Percentiles rank a stretch among this genome's conserved stretches.
Evolutionary conservation across 2,888 invertebrate species (phyloP).

Genomic region (Noctua janthe): DNA sequence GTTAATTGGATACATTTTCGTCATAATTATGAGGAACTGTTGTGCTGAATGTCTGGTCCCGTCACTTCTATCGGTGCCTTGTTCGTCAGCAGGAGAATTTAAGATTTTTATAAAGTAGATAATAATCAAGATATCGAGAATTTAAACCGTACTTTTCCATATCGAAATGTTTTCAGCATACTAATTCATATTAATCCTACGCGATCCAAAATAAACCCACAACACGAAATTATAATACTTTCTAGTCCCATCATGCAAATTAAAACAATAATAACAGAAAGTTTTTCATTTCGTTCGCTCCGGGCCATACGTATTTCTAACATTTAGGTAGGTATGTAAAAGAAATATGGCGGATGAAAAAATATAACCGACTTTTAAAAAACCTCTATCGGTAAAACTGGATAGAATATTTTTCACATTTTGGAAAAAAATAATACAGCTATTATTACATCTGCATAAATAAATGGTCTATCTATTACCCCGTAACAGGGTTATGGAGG

Average conservation of each 20-base stretch:
- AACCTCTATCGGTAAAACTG: not conserved
- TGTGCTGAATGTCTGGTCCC: no score
- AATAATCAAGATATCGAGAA: not conserved
- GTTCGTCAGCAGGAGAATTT: not conserved
- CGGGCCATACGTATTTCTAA: not conserved
- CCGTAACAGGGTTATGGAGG: no score
- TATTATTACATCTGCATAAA: not conserved
- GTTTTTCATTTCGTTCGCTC: conserved; percentile 11
- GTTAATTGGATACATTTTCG: no score
- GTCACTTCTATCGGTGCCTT: not conserved
- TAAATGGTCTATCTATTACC: not conserved
- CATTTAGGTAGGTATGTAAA: not conserved
- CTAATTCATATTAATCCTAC: not conserved
- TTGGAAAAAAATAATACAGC: not conserved
- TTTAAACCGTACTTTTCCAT: not conserved
- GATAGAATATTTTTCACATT: not conserved
- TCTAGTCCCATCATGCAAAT: conserved; percentile 18
- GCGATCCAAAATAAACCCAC: conserved; percentile 6
- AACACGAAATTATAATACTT: conserved; percentile 13
- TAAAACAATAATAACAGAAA: conserved; percentile 32
- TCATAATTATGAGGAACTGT: no score
- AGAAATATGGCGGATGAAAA: not conserved
- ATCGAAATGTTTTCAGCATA: not conserved
- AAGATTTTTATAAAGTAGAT: no score
- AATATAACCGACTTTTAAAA: not conserved